Evolutionary conservation across 2,113 vertebrate species (phyloP).

Genomic region (Corythaixoides concolor): DNA sequence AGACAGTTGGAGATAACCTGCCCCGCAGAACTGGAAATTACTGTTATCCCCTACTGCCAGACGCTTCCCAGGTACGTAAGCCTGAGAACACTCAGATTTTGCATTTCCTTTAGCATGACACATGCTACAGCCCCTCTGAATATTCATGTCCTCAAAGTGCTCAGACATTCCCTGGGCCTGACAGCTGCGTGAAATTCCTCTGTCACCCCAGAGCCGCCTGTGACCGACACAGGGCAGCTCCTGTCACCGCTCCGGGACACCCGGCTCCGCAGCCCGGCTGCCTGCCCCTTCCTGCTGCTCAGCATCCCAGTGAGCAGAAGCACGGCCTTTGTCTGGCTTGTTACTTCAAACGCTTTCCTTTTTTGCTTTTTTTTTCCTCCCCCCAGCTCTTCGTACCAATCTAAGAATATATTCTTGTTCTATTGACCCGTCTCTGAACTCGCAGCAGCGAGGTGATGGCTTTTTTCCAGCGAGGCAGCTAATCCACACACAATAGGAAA

Average conservation of each 20-base stretch:
- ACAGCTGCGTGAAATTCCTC: background rate
- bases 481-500: background rate
- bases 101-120: background rate
- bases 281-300: background rate
- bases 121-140: background rate
- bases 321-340: background rate
- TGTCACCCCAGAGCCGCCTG: background rate
- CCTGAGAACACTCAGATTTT: background rate
- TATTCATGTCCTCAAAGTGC: background rate
- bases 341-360: background rate
- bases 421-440: background rate
- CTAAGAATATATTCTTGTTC: background rate
- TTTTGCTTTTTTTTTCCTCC: rapidly evolving
- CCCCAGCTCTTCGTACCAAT: background rate
- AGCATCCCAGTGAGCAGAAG: background rate
- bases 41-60: background rate
- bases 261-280: too few relatives aligned
- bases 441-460: background rate
- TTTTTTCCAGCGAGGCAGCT: slow-evolving; percentile 27
- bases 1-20: background rate
- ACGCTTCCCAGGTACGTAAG: background rate
- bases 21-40: background rate
- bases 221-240: background rate
- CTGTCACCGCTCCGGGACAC: background rate
- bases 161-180: background rate